Evolutionary conservation across 2,113 vertebrate species (phyloP).

Genomic region (Zosterops hypoxanthus): DNA sequence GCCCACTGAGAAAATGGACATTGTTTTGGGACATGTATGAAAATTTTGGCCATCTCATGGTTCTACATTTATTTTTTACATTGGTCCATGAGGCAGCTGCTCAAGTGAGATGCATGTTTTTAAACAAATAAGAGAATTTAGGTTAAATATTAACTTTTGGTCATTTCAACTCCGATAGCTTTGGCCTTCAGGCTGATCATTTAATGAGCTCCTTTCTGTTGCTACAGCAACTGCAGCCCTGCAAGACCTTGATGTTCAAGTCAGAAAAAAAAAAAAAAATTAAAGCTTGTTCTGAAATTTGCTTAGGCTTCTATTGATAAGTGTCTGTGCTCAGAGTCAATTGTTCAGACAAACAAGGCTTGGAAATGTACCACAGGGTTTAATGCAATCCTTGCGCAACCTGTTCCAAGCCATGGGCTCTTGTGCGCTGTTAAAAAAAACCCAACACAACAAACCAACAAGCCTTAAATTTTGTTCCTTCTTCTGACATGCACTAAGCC

Average conservation of each 20-base stretch:
- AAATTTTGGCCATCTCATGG: background rate
- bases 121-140: slow-evolving; percentile 57
- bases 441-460: background rate
- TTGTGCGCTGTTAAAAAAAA: background rate
- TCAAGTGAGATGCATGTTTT: slow-evolving; percentile 32
- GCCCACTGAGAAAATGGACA: background rate
- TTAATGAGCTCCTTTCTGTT: slow-evolving; percentile 69
- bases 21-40: background rate
- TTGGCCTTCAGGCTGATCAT: slow-evolving; percentile 73
- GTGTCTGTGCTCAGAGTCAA: slow-evolving; percentile 56
- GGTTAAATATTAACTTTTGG: slow-evolving; percentile 75
- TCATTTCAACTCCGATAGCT: slow-evolving; percentile 64
- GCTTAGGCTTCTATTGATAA: slow-evolving; percentile 58
- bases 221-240: slow-evolving; percentile 60
- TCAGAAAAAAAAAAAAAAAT: background rate
- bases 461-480: background rate
- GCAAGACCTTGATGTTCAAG: slow-evolving; percentile 71
- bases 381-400: slow-evolving; percentile 53
- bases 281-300: slow-evolving; percentile 59
- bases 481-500: background rate
- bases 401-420: background rate
- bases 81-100: background rate
- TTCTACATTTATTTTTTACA: slow-evolving; percentile 17
- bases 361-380: slow-evolving; percentile 41
- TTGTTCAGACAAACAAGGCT: slow-evolving; percentile 64